Base-by-base conservation (phyloP, 64 coral and sea anemone species). In the Montipora cactus region DNA sequence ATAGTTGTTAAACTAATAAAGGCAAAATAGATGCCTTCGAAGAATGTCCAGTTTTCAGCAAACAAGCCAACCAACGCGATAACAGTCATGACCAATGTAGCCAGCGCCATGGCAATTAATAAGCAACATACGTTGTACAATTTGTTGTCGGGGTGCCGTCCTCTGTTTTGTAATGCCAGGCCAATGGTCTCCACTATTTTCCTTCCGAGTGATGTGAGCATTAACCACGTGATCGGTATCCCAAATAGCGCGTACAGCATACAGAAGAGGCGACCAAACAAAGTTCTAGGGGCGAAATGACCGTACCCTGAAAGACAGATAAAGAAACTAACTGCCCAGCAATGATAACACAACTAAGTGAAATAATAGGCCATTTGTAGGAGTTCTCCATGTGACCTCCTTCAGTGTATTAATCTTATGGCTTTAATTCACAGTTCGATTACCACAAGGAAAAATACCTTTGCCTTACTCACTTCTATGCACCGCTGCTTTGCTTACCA, bases 221-320 rank as follows among this genome's bases (percentile, higher is more conserved):
- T 98, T 80, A 98, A 47, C 96, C 96, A 98, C 69, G 89, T 95
- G 79, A 98, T 49, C 3, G 96, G 96, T 82, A 98, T 98, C 50
- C 96, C 96, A 92, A 98, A 98, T 89, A 98, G 89, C 73, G 96
- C 96, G 75, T 98, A 98, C 55, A 87, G 49, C 79, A 98, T 95
- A 44, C 96, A 98, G 79, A 98, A 98, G 12, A 94, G 21, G 13
- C 96, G 92, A 49, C 96, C 96, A 1, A 77, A 11, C 2, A 95
- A 44, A 0, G 96, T 98, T n/a, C 68, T 86, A 7, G 96, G 96
- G 20, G 89, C 83, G 51, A 98, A 85, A 47, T 98, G 96, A 5
- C 96, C 96, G 69, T 98, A 98, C 7, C 96, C 96, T 97, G 59
- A 74, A 46, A 44, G 51, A 72, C 75, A 88, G 45, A 37, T 37